Conservation (phyloP, 2,888 invertebrate species). For the Cloeon dipterum region DNA sequence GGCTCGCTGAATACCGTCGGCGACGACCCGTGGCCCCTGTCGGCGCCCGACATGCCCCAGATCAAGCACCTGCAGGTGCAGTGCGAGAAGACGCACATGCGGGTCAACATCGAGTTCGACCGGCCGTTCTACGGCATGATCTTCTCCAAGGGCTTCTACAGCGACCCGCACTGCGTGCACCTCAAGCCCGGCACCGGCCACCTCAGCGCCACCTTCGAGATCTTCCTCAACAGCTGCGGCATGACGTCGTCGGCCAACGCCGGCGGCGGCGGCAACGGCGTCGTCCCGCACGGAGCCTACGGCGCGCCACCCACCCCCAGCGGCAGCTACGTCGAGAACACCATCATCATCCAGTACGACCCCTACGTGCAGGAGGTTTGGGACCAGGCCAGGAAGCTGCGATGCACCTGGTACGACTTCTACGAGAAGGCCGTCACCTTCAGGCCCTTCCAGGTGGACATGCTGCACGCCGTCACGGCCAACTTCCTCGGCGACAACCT, state of each 20-base stretch:
- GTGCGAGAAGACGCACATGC: conserved; percentile 88
- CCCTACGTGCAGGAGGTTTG: conserved; percentile 87
- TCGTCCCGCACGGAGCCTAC: conserved; percentile 23
- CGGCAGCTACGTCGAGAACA: conserved; percentile 84
- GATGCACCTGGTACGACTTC: conserved; percentile 91
- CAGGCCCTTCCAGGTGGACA: conserved; percentile 85
- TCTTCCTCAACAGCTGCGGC: conserved; percentile 79
- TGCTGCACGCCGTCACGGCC: conserved; percentile 84
- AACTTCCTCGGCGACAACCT: conserved; percentile 89
- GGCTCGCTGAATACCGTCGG: conserved; percentile 19
- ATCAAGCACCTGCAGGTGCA: conserved; percentile 85
- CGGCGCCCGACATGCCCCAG: conserved; percentile 74
- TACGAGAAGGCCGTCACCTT: conserved; percentile 90
- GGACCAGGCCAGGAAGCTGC: conserved; percentile 79
- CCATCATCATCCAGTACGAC: conserved; percentile 85
- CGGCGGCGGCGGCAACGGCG: conserved; percentile 34
- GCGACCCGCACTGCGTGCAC: conserved; percentile 77
- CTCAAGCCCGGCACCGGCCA: conserved; percentile 78
- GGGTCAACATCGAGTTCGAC: conserved; percentile 86
- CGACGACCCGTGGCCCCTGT: conserved; percentile 75
- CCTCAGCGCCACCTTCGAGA: conserved; percentile 78
- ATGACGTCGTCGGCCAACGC: conserved; percentile 85
- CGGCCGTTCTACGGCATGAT: conserved; percentile 90
- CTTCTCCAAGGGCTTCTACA: conserved; percentile 84
- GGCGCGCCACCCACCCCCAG: conserved; percentile 66